These are phyloP conservation scores for Bombus ignitus DNA, from an alignment of 1,140 invertebrate genomes.

Conservation along the genomic window DNA sequence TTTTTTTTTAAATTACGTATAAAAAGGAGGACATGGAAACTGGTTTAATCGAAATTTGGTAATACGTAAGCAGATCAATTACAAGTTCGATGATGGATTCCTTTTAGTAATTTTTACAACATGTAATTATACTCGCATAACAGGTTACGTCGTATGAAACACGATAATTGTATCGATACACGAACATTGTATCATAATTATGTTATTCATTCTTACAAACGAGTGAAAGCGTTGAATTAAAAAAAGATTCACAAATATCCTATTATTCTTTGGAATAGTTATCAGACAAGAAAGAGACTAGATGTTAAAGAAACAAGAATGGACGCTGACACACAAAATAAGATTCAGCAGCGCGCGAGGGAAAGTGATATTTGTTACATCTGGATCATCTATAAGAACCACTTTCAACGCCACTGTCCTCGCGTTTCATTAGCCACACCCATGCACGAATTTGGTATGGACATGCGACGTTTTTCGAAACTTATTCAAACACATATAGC, in stretches of 20 bases:
- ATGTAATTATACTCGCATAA: neutral
- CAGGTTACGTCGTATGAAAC: neutral
- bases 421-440: conserved; percentile 34
- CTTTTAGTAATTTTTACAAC: neutral
- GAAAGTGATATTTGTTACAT: conserved; percentile 48
- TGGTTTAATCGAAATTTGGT: conserved; percentile 2
- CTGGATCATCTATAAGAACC: conserved; percentile 37
- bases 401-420: conserved; percentile 40
- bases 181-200: neutral
- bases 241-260: neutral
- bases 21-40: neutral
- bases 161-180: no score
- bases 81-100: no score
- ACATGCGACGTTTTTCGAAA: neutral
- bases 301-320: neutral
- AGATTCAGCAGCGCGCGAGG: neutral
- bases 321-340: neutral
- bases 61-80: neutral
- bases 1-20: neutral
- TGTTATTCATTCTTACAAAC: neutral
- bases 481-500: neutral
- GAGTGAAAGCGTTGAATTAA: neutral
- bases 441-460: conserved; percentile 18
- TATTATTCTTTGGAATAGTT: neutral
- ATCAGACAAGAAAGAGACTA: neutral